Percentiles rank a stretch among this genome's conserved stretches.
phyloP scores from a whole-genome alignment of 2,888 invertebrate species.

The Drosophila buzzatii region DNA sequence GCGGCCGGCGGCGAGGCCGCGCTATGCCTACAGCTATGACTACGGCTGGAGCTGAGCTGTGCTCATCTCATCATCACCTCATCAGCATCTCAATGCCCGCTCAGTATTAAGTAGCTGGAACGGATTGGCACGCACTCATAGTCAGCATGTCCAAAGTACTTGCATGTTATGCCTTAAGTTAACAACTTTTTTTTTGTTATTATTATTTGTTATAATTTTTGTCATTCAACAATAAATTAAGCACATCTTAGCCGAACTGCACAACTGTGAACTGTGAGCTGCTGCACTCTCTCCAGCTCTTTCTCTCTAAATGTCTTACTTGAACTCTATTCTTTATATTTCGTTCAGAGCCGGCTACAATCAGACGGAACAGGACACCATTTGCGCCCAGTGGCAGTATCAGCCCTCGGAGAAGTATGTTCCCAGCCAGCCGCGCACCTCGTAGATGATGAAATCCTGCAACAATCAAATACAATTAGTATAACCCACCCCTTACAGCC shows the following conservation, averaged over 20 bases:
- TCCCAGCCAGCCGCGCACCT: constrained; percentile 85
- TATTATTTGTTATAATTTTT: not conserved
- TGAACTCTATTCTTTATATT: not conserved
- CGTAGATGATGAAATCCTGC: constrained; percentile 36
- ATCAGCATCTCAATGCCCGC: constrained; percentile 14
- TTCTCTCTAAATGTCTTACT: not conserved
- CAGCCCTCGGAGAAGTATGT: constrained; percentile 88
- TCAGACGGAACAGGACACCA: constrained; percentile 86
- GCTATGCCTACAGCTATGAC: constrained; percentile 20
- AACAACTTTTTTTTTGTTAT: not conserved
- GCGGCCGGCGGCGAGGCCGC: constrained; percentile 36
- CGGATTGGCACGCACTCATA: constrained; percentile 11
- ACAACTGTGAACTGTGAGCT: constrained; percentile 1
- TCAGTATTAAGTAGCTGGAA: constrained; percentile 37
- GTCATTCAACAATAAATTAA: constrained; percentile 45
- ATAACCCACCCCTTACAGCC: constrained; percentile 1
- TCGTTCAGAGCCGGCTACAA: constrained; percentile 87
- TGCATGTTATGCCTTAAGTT: constrained; percentile 18
- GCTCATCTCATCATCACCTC: not conserved
- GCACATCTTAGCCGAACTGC: not conserved
- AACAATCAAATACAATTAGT: constrained; percentile 2
- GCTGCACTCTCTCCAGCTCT: not conserved
- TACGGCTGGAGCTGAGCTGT: constrained; percentile 36
- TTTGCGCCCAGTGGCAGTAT: constrained; percentile 88
- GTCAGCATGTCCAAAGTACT: constrained; percentile 26